These are phyloP conservation scores for Lymantria dispar DNA, from an alignment of 2,888 invertebrate species.

Conservation along the genomic window DNA sequence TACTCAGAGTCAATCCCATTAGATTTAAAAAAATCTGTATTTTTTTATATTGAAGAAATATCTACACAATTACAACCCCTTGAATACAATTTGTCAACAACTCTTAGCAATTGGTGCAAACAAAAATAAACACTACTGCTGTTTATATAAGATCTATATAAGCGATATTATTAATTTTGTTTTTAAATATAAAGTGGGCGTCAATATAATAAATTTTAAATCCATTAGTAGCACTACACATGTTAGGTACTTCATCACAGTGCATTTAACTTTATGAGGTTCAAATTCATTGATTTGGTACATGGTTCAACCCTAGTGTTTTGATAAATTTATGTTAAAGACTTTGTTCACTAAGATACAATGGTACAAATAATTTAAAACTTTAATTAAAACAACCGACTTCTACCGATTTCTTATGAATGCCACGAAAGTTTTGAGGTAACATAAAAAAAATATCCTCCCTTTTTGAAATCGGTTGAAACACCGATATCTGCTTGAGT, in stretches of 20 bases:
- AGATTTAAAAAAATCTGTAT: background rate
- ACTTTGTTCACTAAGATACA: background rate
- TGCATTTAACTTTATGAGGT: slow-evolving; percentile 81
- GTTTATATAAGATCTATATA: slow-evolving; percentile 9
- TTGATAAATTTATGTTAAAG: slow-evolving; percentile 17
- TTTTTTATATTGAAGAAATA: background rate
- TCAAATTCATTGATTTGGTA: slow-evolving; percentile 75
- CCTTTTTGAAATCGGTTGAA: no score
- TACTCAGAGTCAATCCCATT: no score
- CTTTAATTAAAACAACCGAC: no score
- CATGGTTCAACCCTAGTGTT: slow-evolving; percentile 8
- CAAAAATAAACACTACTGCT: slow-evolving; percentile 6
- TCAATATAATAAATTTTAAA: slow-evolving; percentile 77
- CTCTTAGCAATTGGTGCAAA: background rate
- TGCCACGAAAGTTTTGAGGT: no score
- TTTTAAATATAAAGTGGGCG: slow-evolving; percentile 60
- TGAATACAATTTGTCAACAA: slow-evolving; percentile 7
- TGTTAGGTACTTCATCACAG: slow-evolving; percentile 67
- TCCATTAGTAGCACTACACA: slow-evolving; percentile 80
- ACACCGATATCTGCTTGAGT: no score
- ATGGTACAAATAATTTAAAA: background rate
- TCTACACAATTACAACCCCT: background rate
- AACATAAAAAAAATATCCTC: no score
- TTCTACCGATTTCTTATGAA: no score
- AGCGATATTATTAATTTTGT: background rate